Base-by-base conservation (phyloP, 37 sponge, comb jelly and placozoan species). In the Aphrocallistes beatrix region DNA sequence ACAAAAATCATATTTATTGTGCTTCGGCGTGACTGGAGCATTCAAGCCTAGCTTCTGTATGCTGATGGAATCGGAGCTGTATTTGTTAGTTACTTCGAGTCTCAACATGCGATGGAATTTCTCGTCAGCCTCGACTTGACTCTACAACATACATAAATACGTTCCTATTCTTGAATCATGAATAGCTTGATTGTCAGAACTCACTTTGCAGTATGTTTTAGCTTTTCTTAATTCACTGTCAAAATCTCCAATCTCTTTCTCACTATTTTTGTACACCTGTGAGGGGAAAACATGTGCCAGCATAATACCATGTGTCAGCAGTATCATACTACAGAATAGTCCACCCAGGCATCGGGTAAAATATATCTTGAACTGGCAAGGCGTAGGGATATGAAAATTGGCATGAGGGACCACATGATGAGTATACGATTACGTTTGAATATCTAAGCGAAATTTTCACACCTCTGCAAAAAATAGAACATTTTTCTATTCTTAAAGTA, bases 191-290 rank as follows among this genome's bases (percentile, higher is more conserved):
- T 32, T 21, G n/a, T 8, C 21, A 60, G 10, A 60, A 60, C 75
- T 60, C 21, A 60, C 75, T 60, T 60, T 60, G 75, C 75, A 60
- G 34, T 60, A 60, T 60, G n/a, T 60, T 60, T 60, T 60, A 60
- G 75, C 75, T 60, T 60, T 60, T 28, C 75, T 60, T 19, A 60
- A 25, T 60, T 60, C 28, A 19, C 75, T 28, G n/a, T 60, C 75
- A 19, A 60, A 25, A 25, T 60, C 75, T 60, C 75, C 75, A 19
- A 60, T 60, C 8, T 19, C 75, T 60, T 21, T 13, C n/a, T 60
- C 75, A 60, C 28, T 25, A 60, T 60, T 60, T 30, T 60, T 60
- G n/a, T 60, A 60, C 3, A 60, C 75, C 75, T 60, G 21, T n/a
- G n/a, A n/a, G n/a, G n/a, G n/a, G n/a, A n/a, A n/a, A n/a, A n/a